Evolutionary conservation across 2,797 vertebrate genomes (phyloP).

Genomic region (Champsocephalus gunnari): DNA sequence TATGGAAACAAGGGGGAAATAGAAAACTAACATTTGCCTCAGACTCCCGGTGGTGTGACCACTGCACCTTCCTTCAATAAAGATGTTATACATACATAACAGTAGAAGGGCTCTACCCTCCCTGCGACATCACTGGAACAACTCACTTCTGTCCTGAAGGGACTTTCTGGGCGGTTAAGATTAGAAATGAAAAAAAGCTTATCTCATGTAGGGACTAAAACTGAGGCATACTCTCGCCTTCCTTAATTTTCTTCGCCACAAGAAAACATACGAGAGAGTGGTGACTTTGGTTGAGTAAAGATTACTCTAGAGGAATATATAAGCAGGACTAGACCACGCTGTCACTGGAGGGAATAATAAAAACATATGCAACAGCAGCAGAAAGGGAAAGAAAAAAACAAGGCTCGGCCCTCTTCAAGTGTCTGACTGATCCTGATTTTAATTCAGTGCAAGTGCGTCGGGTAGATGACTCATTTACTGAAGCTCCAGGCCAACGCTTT

Average conservation of each 20-base stretch:
- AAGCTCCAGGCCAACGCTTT: constrained; percentile 38
- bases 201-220: constrained; percentile 58
- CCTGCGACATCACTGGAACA: constrained; percentile 47
- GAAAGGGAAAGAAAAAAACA: constrained; percentile 22
- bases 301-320: constrained; percentile 61
- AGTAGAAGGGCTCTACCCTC: constrained; percentile 36
- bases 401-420: constrained; percentile 39
- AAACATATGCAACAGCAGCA: constrained; percentile 45
- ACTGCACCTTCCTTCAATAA: constrained; percentile 45
- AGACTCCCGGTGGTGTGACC: constrained; percentile 51
- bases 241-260: constrained; percentile 33
- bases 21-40: constrained; percentile 45
- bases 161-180: constrained; percentile 45
- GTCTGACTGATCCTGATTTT: constrained; percentile 60
- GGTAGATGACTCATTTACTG: constrained; percentile 61
- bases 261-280: constrained; percentile 50
- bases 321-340: constrained; percentile 37
- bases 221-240: constrained; percentile 61
- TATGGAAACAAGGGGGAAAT: constrained; percentile 43
- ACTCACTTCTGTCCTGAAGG: constrained; percentile 47
- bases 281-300: constrained; percentile 51
- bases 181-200: constrained; percentile 69
- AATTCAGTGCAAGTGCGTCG: constrained; percentile 57
- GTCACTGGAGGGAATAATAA: constrained; percentile 49
- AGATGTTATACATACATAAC: constrained; percentile 60